These are phyloP conservation scores for Macrotrachela quadricornifera DNA, from an alignment of 1,140 invertebrate genomes.

Conservation along the genomic window DNA sequence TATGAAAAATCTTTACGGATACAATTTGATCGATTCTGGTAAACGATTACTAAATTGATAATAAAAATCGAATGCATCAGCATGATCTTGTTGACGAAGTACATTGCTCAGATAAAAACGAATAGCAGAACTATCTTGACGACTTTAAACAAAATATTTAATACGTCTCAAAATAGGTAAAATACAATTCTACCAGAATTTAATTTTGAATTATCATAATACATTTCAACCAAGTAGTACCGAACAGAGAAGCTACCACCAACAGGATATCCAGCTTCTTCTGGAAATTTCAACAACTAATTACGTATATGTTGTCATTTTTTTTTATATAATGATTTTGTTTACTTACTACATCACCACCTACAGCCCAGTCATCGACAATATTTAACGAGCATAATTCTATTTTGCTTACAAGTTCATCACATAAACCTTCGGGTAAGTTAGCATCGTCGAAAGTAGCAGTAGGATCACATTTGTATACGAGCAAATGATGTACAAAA, in stretches of 20 bases:
- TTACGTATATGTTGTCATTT: no score
- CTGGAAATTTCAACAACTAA: no score
- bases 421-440: no score
- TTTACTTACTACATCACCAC: no score
- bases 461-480: no score
- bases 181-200: not conserved
- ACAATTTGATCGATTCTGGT: not conserved
- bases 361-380: no score
- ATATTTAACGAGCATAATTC: no score
- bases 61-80: conserved; percentile 4
- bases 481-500: no score
- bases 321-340: no score
- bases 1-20: not conserved
- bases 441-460: no score
- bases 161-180: no score
- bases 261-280: conserved; percentile 1
- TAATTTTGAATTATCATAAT: conserved; percentile 6
- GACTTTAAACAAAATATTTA: not conserved
- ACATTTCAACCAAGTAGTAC: not conserved
- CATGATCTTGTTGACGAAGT: not conserved
- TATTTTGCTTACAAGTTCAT: no score
- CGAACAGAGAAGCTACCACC: not conserved
- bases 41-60: not conserved
- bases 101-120: not conserved
- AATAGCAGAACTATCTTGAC: not conserved